Conservation (phyloP, 2,797 vertebrate species). For the Sardinella longiceps region DNA sequence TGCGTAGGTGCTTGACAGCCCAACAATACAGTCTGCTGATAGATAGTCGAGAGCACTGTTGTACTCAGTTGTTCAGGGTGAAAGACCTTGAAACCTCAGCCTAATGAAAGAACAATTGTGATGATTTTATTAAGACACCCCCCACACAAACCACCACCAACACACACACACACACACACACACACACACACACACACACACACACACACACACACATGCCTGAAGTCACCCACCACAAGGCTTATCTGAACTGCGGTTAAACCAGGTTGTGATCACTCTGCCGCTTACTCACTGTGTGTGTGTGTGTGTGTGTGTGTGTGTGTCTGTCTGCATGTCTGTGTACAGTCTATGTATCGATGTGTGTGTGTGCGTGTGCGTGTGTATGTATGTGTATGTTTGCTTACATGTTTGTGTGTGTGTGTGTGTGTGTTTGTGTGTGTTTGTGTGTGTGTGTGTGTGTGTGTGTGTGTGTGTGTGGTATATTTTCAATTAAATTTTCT, state of each 20-base stretch:
- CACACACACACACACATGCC: too few relatives aligned
- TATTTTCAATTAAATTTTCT: too few relatives aligned
- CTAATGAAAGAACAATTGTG: slow-evolving; percentile 18
- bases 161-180: too few relatives aligned
- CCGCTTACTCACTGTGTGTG: background rate
- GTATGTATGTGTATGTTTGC: too few relatives aligned
- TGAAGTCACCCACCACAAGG: background rate
- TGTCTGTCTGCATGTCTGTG: too few relatives aligned
- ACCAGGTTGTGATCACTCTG: background rate
- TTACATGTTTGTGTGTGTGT: too few relatives aligned
- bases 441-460: background rate
- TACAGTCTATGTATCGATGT: too few relatives aligned
- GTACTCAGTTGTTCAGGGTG: background rate
- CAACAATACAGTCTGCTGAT: background rate
- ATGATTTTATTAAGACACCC: slow-evolving; percentile 16
- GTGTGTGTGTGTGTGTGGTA: background rate
- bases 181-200: too few relatives aligned
- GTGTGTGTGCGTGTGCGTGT: too few relatives aligned
- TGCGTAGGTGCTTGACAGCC: background rate
- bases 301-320: background rate
- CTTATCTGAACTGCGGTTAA: background rate
- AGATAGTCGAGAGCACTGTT: background rate
- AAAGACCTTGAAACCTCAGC: background rate
- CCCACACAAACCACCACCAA: too few relatives aligned
- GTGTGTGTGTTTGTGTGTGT: background rate